These are phyloP conservation scores for Lanistes nyassanus DNA, from an alignment of 1,140 invertebrate species.

Conservation along the genomic window DNA sequence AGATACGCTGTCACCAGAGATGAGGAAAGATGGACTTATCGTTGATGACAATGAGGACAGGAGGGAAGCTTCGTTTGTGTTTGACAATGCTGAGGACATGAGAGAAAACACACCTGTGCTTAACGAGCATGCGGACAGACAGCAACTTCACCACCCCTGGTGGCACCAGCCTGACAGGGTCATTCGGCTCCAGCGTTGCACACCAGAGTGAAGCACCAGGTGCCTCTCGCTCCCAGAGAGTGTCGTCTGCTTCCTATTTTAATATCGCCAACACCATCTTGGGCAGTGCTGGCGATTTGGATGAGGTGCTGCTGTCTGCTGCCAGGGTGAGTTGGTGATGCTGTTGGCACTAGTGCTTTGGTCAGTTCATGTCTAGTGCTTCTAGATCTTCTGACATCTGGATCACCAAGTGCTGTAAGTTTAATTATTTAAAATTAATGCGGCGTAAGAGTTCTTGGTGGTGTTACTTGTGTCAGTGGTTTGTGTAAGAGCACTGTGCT, in stretches of 20 bases:
- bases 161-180: neutral
- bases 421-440: no score
- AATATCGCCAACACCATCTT: conserved; percentile 62
- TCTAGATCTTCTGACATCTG: no score
- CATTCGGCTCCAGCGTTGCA: conserved; percentile 1
- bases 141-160: neutral
- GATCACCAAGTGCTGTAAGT: no score
- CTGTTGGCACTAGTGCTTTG: neutral
- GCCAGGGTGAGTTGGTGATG: conserved; percentile 49
- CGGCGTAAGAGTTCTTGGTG: no score
- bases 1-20: no score
- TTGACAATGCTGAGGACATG: no score
- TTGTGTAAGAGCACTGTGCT: no score
- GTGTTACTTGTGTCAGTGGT: no score
- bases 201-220: neutral
- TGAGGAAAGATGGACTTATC: no score
- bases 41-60: no score
- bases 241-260: conserved; percentile 44
- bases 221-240: neutral
- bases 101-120: neutral
- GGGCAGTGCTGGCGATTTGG: conserved; percentile 48
- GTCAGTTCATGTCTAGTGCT: no score
- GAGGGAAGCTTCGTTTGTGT: no score
- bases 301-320: conserved; percentile 55
- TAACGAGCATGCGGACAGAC: conserved; percentile 9